Evolutionary conservation across 2,113 vertebrate species (phyloP), one percentile per base, ranked within the genome.

Genomic region (Dendropsophus ebraccatus): DNA sequence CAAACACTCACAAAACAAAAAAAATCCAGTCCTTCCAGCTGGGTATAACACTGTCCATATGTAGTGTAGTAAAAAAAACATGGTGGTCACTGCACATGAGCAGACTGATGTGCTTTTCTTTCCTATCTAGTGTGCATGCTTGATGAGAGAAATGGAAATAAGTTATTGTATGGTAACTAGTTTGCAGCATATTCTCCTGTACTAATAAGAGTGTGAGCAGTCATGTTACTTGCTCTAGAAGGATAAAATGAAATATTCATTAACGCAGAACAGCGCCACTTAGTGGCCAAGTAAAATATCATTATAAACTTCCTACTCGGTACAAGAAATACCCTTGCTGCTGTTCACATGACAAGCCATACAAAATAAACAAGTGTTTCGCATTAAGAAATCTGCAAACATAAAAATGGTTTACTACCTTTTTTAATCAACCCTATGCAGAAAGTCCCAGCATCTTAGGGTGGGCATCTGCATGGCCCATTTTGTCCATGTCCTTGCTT

Each of bases 221-320:
- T 52, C 25, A 50, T 50, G 72, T 25, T n/a, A 28, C 25, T 76
- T 76, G 73, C 73, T 76, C 73, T 49, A 50, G 45, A 47, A 74
- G 72, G 72, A 49, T 47, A 76, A 76, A 76, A 76, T 80, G 25
- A 77, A 77, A 77, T 77, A 54, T 77, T 54, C 50, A 62, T 62
- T 45, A 81, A 65, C 32, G 28, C 10, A 30, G 16, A 45, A 47
- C 37, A 25, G 35, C 32, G 37, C 56, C 78, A 81, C 35, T 35
- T 28, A 65, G 35, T 80, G 77, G 77, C 77, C 54, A 80, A 25
- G 21, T 41, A 25, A 62, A 47, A 41, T n/a, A 19, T 25, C 13
- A 41, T 25, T 17, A 60, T 35, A 41, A 80, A 65, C 35, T 47
- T 77, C 12, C 37, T 47, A 74, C 41, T 74, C 21, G 1, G 8